Base-by-base conservation (phyloP, 2,797 vertebrate species). In the Pygocentrus nattereri region DNA sequence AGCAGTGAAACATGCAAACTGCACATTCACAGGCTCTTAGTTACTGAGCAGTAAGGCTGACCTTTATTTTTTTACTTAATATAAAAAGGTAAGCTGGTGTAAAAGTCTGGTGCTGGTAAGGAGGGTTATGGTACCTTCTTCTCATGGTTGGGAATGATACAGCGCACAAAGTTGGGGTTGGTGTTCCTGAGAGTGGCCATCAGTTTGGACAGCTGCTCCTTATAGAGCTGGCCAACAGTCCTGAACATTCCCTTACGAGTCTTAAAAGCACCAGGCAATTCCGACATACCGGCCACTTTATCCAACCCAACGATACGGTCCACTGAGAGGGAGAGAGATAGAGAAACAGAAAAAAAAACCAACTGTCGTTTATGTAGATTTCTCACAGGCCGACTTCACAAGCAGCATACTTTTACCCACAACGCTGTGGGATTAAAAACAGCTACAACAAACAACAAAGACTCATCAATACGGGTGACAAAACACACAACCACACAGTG, bases 211-310 rank as follows among this genome's bases (percentile, higher is more conserved):
- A 99, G 93, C 90, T 99, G 98, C 85, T 99, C 98, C 88, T 99
- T 99, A 92, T 99, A 99, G 41, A 99, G 95, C 91, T 99, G 98
- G n/a, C 97, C 97, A 81, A 99, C 98, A 0, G 97, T 99, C 79
- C 98, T 95, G 93, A 99, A 99, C 98, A 99, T 99, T 85, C 98
- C 98, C 86, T 99, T 99, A 56, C 98, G 95, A 0, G 98, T 98
- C 94, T 98, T 99, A 75, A 98, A 99, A 73, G 96, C 97, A 0
- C 97, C 97, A 0, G 97, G 97, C 91, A 98, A 88, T 78, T 99
- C 97, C 0, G 97, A 95, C 96, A 99, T 99, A 65, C 97, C 97
- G 0, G 97, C 97, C 82, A 99, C 98, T 87, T 99, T 98, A 91
- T 99, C 98, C 93, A 99, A 91, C 61, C 97, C 98, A 41, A 99